phyloP scores from a whole-genome alignment of 2,113 vertebrate genomes.

The Canis aureus region DNA sequence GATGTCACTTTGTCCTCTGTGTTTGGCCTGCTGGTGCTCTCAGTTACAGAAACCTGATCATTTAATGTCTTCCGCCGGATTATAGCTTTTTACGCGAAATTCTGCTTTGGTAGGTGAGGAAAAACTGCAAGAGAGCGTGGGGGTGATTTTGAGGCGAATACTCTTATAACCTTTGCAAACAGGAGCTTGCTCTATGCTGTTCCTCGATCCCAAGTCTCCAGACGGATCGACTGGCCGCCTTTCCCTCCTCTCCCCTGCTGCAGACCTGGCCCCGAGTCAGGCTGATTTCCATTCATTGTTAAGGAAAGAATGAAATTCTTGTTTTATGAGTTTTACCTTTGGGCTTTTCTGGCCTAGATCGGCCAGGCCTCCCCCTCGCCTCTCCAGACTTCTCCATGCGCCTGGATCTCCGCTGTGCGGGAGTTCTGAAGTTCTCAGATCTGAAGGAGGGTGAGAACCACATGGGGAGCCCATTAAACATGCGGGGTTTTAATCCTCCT shows the following conservation, averaged over 20 bases:
- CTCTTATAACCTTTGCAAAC: background rate
- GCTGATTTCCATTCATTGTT: background rate
- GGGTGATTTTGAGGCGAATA: background rate
- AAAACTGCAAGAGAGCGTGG: background rate
- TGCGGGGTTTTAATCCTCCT: background rate
- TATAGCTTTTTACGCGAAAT: constrained; percentile 21
- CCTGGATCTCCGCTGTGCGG: background rate
- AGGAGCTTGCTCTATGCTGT: background rate
- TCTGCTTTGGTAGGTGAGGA: background rate
- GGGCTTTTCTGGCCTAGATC: background rate
- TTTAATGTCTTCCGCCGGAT: constrained; percentile 46
- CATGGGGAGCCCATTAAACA: background rate
- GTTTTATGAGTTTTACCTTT: background rate
- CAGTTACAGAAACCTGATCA: constrained; percentile 21
- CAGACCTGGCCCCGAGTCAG: background rate
- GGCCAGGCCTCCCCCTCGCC: no score
- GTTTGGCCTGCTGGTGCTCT: constrained; percentile 16
- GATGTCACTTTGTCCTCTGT: background rate
- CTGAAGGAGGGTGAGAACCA: background rate
- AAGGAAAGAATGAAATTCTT: constrained; percentile 28
- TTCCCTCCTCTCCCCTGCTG: background rate
- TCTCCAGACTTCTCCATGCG: background rate
- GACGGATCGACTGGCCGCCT: background rate
- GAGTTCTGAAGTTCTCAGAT: background rate
- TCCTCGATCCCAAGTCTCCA: background rate